Conservation (phyloP, 2,113 vertebrate genomes). For the Paramormyrops kingsleyae region DNA sequence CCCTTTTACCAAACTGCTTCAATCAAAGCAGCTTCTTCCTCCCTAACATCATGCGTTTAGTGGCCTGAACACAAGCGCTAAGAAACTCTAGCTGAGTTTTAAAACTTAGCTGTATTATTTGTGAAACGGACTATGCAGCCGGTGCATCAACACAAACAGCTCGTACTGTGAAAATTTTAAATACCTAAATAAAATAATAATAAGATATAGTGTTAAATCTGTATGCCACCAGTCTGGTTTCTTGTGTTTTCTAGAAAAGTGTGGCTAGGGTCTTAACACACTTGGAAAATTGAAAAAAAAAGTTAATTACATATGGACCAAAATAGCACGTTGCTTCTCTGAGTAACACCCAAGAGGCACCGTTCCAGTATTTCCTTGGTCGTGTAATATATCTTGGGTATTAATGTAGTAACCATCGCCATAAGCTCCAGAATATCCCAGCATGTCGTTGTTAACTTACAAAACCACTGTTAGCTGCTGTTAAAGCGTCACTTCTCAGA, state of each 20-base stretch:
- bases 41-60: conserved; percentile 55
- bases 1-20: conserved; percentile 61
- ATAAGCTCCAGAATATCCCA: neutral
- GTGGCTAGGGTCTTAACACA: conserved; percentile 38
- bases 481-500: neutral
- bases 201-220: neutral
- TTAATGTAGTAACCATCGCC: neutral
- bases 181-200: neutral
- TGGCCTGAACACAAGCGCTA: conserved; percentile 47
- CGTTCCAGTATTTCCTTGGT: neutral
- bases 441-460: neutral
- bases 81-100: conserved; percentile 51
- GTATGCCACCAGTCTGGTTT: neutral
- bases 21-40: conserved; percentile 52
- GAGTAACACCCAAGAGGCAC: neutral
- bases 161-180: neutral
- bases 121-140: neutral
- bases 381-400: neutral
- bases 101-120: neutral
- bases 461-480: neutral
- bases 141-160: neutral
- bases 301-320: neutral
- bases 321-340: neutral
- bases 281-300: neutral
- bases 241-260: conserved; percentile 48